Evolutionary conservation across 2,797 vertebrate species (phyloP).

Genomic region (Sylvia borin): DNA sequence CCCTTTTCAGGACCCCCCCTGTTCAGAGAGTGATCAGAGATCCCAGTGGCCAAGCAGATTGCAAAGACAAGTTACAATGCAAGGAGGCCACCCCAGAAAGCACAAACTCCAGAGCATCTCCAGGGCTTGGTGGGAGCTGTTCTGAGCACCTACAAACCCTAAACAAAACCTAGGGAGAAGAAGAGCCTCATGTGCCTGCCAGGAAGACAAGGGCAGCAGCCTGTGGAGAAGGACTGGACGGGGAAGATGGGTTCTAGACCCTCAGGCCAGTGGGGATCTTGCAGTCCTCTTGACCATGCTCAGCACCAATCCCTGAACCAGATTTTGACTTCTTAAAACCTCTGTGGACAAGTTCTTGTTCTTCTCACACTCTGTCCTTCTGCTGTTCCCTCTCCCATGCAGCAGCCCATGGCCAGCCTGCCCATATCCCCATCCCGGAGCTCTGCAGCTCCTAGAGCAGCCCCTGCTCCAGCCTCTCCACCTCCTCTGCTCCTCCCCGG

Average conservation of each 20-base stretch:
- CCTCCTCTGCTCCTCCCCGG: not conserved
- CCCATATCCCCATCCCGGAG: fast-evolving
- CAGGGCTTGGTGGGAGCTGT: not conserved
- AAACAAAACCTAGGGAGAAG: not conserved
- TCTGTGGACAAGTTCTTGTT: not conserved
- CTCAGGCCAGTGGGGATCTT: not conserved
- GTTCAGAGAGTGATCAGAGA: not conserved
- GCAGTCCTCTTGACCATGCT: not conserved
- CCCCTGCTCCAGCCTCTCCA: not conserved
- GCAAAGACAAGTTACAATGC: not conserved
- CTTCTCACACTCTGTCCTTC: not conserved
- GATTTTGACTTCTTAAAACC: not conserved
- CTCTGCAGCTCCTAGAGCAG: not conserved
- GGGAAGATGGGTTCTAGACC: not conserved
- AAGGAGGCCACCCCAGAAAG: not conserved
- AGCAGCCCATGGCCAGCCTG: not conserved
- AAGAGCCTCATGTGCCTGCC: not conserved
- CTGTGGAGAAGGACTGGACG: not conserved
- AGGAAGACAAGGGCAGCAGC: not conserved
- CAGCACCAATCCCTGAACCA: not conserved
- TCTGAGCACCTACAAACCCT: not conserved
- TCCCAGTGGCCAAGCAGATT: not conserved
- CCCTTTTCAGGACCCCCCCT: fast-evolving
- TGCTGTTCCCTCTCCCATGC: not conserved
- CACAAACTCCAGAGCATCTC: not conserved